Evolutionary conservation across 30 jellyfish, hydroid and myxozoan genomes (phyloP), one percentile per base, ranked within the genome.

Genomic region (Cassiopea xamachana): DNA sequence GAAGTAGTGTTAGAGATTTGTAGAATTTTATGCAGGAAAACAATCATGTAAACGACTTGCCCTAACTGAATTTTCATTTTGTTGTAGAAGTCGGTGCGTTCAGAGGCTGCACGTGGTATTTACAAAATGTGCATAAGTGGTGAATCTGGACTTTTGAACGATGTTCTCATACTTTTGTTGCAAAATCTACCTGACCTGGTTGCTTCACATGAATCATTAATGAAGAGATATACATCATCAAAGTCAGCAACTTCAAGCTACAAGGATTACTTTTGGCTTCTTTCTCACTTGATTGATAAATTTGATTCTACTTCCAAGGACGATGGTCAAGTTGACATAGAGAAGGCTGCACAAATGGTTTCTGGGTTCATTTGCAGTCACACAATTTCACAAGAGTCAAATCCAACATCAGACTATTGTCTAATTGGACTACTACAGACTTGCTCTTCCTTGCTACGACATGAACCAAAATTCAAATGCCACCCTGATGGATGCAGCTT

Each of bases 101-200:
- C 97, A n/a, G 99, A 96, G 71, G 99, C 98, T 71, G 89, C 99
- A 4, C 96, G 98, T 71, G 99, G 99, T n/a, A 85, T 96, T 58
- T 96, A 92, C 90, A 96, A 96, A 67, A 91, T 96, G 97, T 96
- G 99, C 75, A 86, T 96, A 78, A 92, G 99, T 55, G 98, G 98
- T 60, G 93, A 93, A 18, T 64, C 62, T 3, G 67, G 73, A 73
- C 92, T 92, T 1, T 76, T 92, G 61, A 75, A 91, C 49, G 89
- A 76, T 61, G 98, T 96, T 43, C 83, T 96, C 48, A 81, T 80
- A 73, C 72, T 91, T 12, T 69, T 96, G 50, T 86, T 96, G 47
- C 93, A 83, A 9, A 96, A 84, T 71, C 92, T 96, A 10, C 96
- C 96, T 1, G 95, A 90, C 12, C 62, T 96, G 43, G 88, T 96